Conservation (phyloP, 2,888 invertebrate genomes). For the Cylindroiulus punctatus region DNA sequence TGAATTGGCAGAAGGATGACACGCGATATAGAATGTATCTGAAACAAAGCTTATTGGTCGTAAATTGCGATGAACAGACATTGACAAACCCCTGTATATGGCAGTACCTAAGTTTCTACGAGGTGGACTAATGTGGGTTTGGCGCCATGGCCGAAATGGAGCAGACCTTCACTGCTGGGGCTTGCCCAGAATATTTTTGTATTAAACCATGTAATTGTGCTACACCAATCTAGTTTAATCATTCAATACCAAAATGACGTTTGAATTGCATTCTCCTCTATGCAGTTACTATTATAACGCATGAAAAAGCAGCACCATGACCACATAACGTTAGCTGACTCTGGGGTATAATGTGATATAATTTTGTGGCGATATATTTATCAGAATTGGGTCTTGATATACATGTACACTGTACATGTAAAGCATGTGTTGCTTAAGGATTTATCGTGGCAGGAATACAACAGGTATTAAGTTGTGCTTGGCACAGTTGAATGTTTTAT, state of each 20-base stretch:
- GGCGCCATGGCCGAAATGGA: not conserved
- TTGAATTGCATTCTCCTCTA: too few species aligned
- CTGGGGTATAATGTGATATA: too few species aligned
- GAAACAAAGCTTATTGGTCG: conserved; percentile 45
- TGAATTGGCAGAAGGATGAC: conserved; percentile 3
- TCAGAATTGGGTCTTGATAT: too few species aligned
- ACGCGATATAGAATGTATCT: conserved; percentile 21
- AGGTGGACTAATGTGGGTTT: conserved; percentile 8
- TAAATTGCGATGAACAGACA: not conserved
- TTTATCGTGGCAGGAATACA: too few species aligned
- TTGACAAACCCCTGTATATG: not conserved
- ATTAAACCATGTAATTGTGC: not conserved
- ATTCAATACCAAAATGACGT: not conserved
- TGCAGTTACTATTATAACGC: too few species aligned
- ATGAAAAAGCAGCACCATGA: too few species aligned
- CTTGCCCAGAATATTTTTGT: not conserved
- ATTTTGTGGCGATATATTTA: too few species aligned
- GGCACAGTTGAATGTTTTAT: too few species aligned
- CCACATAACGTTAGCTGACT: too few species aligned
- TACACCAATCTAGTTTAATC: not conserved
- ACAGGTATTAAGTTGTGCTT: too few species aligned
- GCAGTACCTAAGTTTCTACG: conserved; percentile 6
- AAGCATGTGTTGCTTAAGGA: too few species aligned
- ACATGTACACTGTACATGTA: too few species aligned
- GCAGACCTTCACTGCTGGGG: not conserved